These are phyloP conservation scores for Cynocephalus volans DNA, from an alignment of 2,113 vertebrate genomes.

Conservation along the genomic window DNA sequence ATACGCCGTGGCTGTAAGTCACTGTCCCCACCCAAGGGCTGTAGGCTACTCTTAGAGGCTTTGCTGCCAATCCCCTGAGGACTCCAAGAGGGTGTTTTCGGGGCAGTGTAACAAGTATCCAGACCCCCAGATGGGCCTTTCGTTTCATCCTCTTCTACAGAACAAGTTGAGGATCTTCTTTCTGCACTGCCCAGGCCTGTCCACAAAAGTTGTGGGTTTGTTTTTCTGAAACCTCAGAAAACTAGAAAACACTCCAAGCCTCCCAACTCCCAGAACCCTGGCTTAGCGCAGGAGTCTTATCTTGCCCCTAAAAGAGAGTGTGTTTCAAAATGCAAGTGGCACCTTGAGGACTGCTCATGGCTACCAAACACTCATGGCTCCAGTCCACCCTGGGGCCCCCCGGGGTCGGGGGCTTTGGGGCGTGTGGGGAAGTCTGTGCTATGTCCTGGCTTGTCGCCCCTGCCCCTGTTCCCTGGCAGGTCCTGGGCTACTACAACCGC, in stretches of 20 bases:
- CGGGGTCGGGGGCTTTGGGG: neutral
- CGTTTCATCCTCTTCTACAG: neutral
- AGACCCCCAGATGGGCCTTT: neutral
- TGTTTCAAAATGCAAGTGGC: neutral
- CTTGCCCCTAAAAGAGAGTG: neutral
- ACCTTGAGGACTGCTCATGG: neutral
- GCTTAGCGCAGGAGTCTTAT: neutral
- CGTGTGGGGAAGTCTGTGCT: accelerated
- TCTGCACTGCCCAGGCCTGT: neutral
- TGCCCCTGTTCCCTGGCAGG: conserved; percentile 88
- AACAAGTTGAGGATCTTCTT: neutral
- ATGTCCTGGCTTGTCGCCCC: neutral
- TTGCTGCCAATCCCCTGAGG: neutral
- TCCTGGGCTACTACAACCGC: conserved; percentile 97
- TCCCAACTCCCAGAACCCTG: neutral
- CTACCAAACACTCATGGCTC: accelerated
- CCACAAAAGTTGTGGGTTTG: neutral
- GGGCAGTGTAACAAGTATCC: neutral
- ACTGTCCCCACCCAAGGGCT: neutral
- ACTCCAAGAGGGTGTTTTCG: neutral
- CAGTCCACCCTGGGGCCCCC: neutral
- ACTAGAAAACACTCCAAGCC: neutral
- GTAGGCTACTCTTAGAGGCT: neutral
- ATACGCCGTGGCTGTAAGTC: conserved; percentile 97
- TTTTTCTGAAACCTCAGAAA: neutral